These are phyloP conservation scores for Pemphigus obesinymphae DNA, from an alignment of 1,140 invertebrate species.

Conservation along the genomic window DNA sequence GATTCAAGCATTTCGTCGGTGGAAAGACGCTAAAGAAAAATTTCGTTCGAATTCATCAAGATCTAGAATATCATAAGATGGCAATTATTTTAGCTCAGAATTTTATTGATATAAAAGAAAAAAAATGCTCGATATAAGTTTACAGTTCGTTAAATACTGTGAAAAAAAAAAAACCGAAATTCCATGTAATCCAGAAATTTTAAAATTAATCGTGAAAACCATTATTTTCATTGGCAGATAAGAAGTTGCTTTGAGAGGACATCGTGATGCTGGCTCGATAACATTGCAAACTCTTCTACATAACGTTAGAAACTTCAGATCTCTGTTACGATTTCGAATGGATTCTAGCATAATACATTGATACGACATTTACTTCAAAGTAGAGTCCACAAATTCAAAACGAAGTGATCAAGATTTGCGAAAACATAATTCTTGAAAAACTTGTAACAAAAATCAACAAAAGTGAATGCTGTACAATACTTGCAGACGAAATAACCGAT, in stretches of 20 bases:
- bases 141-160: background rate
- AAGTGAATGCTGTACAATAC: background rate
- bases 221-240: conserved; percentile 3
- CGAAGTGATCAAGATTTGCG: background rate
- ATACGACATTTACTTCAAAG: background rate
- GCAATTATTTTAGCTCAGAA: background rate
- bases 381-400: background rate
- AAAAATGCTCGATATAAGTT: background rate
- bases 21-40: conserved; percentile 18
- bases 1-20: background rate
- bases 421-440: background rate
- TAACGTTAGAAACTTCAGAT: background rate
- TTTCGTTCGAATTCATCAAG: background rate
- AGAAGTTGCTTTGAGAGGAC: background rate
- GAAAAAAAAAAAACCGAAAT: background rate
- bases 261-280: background rate
- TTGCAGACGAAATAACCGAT: conserved; percentile 6
- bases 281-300: background rate
- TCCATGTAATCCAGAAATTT: background rate
- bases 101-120: conserved; percentile 1
- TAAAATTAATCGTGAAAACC: background rate
- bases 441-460: background rate
- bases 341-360: background rate
- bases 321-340: background rate
- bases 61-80: conserved; percentile 3